A percentile compares a stretch with the other conserved stretches of the same genome.
Evolutionary conservation across 2,797 vertebrate genomes (phyloP).

Genomic region (Chanos chanos): DNA sequence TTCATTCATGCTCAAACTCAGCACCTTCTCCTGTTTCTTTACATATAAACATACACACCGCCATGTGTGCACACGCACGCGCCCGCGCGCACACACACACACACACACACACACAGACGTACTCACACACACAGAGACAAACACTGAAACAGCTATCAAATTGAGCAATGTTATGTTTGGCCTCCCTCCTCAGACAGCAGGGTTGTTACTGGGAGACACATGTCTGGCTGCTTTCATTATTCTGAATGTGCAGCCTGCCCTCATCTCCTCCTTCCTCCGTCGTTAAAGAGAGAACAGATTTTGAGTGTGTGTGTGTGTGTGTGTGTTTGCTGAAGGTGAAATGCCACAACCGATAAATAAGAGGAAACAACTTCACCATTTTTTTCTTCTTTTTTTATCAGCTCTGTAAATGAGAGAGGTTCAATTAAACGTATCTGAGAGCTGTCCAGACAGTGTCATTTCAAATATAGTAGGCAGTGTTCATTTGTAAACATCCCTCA

Average conservation of each 20-base stretch:
- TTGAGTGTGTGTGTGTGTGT: constrained; percentile 15
- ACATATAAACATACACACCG: too few relatives aligned
- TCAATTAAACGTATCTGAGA: too few relatives aligned
- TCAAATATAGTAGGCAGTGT: constrained; percentile 8
- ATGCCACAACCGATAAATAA: not conserved
- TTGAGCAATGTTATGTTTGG: not conserved
- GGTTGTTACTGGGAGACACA: not conserved
- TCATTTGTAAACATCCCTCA: constrained; percentile 27
- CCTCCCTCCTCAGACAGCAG: not conserved
- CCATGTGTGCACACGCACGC: too few relatives aligned
- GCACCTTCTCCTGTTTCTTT: not conserved
- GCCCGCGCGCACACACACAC: not conserved
- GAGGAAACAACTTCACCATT: not conserved
- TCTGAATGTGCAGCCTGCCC: constrained; percentile 25
- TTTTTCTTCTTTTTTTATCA: constrained; percentile 23
- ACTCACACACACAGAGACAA: not conserved
- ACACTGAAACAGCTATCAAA: not conserved
- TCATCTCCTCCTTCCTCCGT: constrained; percentile 15
- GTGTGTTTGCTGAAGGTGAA: constrained; percentile 27
- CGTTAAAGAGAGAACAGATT: not conserved
- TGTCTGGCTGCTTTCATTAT: constrained; percentile 9
- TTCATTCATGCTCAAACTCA: not conserved
- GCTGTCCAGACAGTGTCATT: too few relatives aligned
- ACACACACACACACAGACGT: not conserved
- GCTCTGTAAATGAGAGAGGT: constrained; percentile 11